These are phyloP conservation scores for Oxyteleia sp. DNA, from an alignment of 2,888 invertebrate species.

Conservation along the genomic window DNA sequence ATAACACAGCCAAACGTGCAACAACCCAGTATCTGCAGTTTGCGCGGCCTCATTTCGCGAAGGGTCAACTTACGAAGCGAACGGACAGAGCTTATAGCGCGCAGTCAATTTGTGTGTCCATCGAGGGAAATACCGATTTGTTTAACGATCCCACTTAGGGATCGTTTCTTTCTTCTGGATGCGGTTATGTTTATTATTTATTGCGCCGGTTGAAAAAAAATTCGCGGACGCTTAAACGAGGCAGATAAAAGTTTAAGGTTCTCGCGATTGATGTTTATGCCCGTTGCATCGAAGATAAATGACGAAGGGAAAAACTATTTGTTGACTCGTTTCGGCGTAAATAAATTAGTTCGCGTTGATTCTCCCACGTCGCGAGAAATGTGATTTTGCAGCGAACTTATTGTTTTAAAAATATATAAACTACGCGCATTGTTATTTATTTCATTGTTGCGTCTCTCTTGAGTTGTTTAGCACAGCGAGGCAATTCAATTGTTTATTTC, in stretches of 20 bases:
- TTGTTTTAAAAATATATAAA: not conserved
- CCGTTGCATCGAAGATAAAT: too few species aligned
- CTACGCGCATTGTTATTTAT: not conserved
- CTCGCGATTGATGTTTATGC: too few species aligned
- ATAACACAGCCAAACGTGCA: conserved; percentile 41
- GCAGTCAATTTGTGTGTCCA: conserved; percentile 9
- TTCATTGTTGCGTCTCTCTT: not conserved
- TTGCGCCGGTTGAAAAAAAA: too few species aligned
- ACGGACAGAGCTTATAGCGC: not conserved
- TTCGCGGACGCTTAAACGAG: too few species aligned
- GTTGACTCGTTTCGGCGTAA: not conserved
- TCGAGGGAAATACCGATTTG: not conserved
- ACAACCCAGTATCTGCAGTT: conserved; percentile 15
- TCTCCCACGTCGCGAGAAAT: not conserved
- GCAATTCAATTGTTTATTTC: conserved; percentile 17
- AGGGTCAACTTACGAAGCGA: not conserved
- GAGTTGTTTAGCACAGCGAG: not conserved
- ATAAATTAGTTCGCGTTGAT: not conserved
- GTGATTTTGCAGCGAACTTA: not conserved
- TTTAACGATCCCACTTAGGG: not conserved
- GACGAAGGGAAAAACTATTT: not conserved
- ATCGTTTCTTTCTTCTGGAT: too few species aligned
- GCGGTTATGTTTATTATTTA: too few species aligned
- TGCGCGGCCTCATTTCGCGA: conserved; percentile 6
- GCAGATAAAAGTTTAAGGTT: too few species aligned